A percentile compares a stretch with the other conserved stretches of the same genome.
phyloP scores from a whole-genome alignment of 1,140 invertebrate species.

The Drosophila nannoptera region DNA sequence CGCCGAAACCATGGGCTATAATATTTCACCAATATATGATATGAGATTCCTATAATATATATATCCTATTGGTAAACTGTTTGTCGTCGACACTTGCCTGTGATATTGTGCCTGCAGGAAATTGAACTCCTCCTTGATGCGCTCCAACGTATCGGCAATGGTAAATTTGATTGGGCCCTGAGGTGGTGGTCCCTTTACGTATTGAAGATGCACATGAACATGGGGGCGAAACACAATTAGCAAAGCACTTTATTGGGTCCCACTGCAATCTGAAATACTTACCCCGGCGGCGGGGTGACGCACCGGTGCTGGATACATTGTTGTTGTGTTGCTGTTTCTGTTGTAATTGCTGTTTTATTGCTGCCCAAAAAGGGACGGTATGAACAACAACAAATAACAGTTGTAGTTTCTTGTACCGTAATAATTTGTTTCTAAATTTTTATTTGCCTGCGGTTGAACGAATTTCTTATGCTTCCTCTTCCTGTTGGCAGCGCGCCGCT shows the following conservation, averaged over 20 bases:
- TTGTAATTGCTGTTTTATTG: constrained; percentile 35
- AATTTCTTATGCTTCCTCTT: constrained; percentile 38
- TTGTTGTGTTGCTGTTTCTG: constrained; percentile 63
- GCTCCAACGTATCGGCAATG: constrained; percentile 96
- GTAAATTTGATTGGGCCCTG: constrained; percentile 97
- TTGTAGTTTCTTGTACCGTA: constrained; percentile 10
- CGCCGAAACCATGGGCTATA: not conserved
- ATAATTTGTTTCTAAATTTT: constrained; percentile 11
- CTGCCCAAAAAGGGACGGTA: constrained; percentile 26
- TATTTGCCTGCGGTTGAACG: constrained; percentile 17
- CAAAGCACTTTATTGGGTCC: constrained; percentile 39
- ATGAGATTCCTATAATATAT: not conserved
- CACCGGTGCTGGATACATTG: constrained; percentile 79
- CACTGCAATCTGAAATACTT: constrained; percentile 56
- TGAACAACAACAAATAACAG: constrained; percentile 25
- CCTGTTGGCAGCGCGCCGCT: constrained; percentile 43
- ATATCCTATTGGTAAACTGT: not conserved
- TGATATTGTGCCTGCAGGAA: constrained; percentile 99
- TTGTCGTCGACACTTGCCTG: constrained; percentile 88
- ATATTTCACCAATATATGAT: not conserved
- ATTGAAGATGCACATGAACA: constrained; percentile 26
- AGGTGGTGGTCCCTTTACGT: constrained; percentile 89
- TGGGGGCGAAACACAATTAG: constrained; percentile 61
- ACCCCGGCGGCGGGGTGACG: constrained; percentile 78
- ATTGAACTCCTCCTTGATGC: constrained; percentile 99